phyloP scores from a whole-genome alignment of 2,797 vertebrate genomes.

The Sebastes minor region DNA sequence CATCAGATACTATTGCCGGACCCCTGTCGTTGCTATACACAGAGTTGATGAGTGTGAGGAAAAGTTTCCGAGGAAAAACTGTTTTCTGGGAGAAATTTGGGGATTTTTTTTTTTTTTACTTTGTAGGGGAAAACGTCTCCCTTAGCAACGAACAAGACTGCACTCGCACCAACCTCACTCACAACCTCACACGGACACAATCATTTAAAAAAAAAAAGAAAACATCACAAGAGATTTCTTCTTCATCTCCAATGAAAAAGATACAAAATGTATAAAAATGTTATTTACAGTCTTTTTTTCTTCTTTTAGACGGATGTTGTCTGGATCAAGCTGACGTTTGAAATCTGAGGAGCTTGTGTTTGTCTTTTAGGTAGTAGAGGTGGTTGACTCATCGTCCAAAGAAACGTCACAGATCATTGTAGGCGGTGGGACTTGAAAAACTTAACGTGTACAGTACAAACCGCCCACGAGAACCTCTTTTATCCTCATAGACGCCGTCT shows the following conservation, averaged over 20 bases:
- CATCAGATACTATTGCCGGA: slow-evolving; percentile 65
- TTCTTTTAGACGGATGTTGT: slow-evolving; percentile 28
- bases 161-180: slow-evolving; percentile 68
- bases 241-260: slow-evolving; percentile 96
- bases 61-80: slow-evolving; percentile 46
- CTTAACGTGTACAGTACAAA: slow-evolving; percentile 42
- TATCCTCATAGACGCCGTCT: slow-evolving; percentile 8
- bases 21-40: slow-evolving; percentile 59
- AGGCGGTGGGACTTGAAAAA: slow-evolving; percentile 36
- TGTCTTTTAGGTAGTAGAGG: slow-evolving; percentile 64
- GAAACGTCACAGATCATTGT: slow-evolving; percentile 1
- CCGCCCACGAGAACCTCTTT: slow-evolving; percentile 12
- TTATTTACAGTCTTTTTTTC: slow-evolving; percentile 82
- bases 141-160: slow-evolving; percentile 57
- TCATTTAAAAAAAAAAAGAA: slow-evolving; percentile 70
- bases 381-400: slow-evolving; percentile 48
- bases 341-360: slow-evolving; percentile 63
- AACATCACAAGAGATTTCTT: slow-evolving; percentile 93
- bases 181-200: slow-evolving; percentile 72
- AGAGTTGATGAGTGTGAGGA: slow-evolving; percentile 52
- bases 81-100: slow-evolving; percentile 42
- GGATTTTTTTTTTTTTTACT: slow-evolving; percentile 16
- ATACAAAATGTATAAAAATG: slow-evolving; percentile 98
- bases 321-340: slow-evolving; percentile 42
- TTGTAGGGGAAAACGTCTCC: slow-evolving; percentile 32